Base-by-base conservation (phyloP, 23 tunicate genomes). In the Oikopleura albicans region DNA sequence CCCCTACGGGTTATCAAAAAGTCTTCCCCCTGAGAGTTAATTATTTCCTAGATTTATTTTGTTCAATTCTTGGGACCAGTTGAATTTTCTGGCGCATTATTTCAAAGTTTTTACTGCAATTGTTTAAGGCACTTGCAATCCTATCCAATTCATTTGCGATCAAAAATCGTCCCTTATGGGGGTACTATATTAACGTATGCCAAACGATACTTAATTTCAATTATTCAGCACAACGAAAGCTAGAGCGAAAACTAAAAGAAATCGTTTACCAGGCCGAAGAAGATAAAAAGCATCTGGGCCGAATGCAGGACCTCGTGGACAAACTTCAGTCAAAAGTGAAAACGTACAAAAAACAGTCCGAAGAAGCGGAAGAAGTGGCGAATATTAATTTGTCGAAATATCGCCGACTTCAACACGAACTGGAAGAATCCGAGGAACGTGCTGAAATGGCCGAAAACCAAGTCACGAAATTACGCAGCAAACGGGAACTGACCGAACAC, bases 321-420 rank as follows among this genome's bases (percentile, higher is more conserved):
- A 1, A 84, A 76, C 1, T 83, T 56, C 71, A 92, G 83, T 87
- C 87, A 86, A 63, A 84, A 63, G 39, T 86, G 87, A 41, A 89
- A 87, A 40, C 98, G 27, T 93, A 93, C 89, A 93, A 93, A 76
- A 86, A 93, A 22, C 98, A 93, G 84, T 88, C 98, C 0, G 95
- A 93, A 85, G 94, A 89, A 83, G 87, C 89, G 76, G 98, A 93
- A 84, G 98, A 93, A 88, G 87, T 94, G 88, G 98, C 98, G 39
- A 93, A 93, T 85, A 75, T 83, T 75, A 93, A 93, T 63, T 85
- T 93, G 39, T 86, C 91, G 22, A 93, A 93, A 83, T 93, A 88
- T 87, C 86, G 98, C 40, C 90, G 90, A 86, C 94, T 87, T 16
- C 88, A 91, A 0, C 98, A 90, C 57, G 98, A 93, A 57, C 86